Conservation (phyloP, 2,797 vertebrate species). For the Aselliscus stoliczkanus region DNA sequence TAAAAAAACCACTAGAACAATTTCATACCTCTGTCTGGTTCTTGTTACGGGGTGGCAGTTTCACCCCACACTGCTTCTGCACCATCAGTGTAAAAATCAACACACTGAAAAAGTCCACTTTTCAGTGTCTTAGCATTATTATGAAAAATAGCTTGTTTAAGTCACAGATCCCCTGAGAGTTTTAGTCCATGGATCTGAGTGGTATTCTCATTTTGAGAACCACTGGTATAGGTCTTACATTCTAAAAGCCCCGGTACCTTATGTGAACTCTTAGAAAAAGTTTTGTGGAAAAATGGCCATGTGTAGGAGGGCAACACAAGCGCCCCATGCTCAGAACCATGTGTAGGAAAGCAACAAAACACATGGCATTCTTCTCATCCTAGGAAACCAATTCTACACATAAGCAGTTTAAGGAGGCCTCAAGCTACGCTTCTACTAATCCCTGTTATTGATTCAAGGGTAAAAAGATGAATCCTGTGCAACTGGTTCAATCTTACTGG, state of each 20-base stretch:
- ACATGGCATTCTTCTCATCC: neutral
- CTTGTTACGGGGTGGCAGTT: neutral
- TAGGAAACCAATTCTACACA: neutral
- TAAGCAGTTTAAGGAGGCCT: neutral
- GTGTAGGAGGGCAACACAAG: neutral
- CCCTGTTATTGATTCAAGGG: neutral
- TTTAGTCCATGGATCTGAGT: neutral
- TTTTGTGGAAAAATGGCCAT: neutral
- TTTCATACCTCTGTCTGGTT: neutral
- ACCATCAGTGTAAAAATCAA: neutral
- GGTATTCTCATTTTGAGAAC: neutral
- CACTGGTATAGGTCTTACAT: neutral
- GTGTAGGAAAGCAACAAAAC: neutral
- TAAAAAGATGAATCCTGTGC: neutral
- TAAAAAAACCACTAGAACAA: neutral
- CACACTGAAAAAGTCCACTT: neutral
- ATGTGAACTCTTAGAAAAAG: neutral
- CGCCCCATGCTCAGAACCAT: rapidly evolving
- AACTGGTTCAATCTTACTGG: neutral
- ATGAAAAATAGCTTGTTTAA: neutral
- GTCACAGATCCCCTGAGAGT: neutral
- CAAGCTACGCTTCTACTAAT: neutral
- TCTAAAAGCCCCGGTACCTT: neutral
- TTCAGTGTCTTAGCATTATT: neutral
- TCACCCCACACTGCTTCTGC: neutral